Percentiles rank a stretch among this genome's conserved stretches.
phyloP scores from a whole-genome alignment of 2,797 vertebrate species.

The Lithobates sylvaticus region DNA sequence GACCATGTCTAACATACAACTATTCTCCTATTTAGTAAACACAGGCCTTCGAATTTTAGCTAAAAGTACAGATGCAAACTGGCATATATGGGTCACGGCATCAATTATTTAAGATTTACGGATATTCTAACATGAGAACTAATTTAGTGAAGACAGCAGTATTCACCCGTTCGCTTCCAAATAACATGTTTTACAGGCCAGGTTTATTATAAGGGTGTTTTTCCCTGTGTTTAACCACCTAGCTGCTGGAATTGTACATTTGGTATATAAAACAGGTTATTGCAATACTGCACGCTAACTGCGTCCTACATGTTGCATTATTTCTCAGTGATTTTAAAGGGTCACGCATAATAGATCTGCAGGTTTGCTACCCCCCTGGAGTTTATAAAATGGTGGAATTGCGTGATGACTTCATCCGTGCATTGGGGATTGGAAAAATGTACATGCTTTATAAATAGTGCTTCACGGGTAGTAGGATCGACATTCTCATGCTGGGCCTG shows the following conservation, averaged over 20 bases:
- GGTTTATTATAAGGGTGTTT: neutral
- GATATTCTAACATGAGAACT: conserved; percentile 51
- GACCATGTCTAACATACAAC: neutral
- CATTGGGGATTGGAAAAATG: conserved; percentile 33
- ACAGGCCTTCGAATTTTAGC: conserved; percentile 18
- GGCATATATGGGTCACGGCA: conserved; percentile 61
- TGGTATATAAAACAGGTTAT: neutral
- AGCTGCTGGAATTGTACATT: neutral
- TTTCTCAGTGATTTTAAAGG: neutral
- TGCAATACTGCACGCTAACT: too few species aligned
- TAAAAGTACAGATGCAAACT: conserved; percentile 48
- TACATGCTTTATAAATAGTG: conserved; percentile 57
- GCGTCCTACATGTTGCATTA: too few species aligned
- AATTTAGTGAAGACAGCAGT: conserved; percentile 41
- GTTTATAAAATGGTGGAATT: conserved; percentile 24
- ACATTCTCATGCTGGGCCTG: conserved; percentile 47
- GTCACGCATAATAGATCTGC: conserved; percentile 19
- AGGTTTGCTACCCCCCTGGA: conserved; percentile 27
- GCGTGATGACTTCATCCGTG: conserved; percentile 52
- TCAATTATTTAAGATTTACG: conserved; percentile 53
- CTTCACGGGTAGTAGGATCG: conserved; percentile 32
- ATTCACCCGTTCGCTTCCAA: conserved; percentile 26
- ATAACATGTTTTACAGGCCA: neutral
- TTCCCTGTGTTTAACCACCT: neutral
- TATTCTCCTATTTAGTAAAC: conserved; percentile 31